Conservation (phyloP, 2,113 vertebrate species). For the Chinchilla lanigera region DNA sequence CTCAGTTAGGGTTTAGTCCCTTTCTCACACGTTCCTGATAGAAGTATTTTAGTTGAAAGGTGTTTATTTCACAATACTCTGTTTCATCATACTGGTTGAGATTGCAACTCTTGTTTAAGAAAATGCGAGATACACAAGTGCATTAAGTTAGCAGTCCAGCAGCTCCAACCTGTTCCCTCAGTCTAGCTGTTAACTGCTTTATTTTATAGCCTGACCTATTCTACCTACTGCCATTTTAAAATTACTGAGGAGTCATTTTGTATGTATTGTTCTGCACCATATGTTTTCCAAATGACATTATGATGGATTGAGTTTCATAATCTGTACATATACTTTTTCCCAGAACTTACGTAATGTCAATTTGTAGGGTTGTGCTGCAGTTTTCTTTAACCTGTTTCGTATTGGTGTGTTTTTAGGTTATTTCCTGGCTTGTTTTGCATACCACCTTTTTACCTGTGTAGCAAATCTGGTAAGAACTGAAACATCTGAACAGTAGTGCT, state of each 20-base stretch:
- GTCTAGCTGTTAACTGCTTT: neutral
- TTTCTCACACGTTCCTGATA: neutral
- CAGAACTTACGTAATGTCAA: neutral
- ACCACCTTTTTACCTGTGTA: neutral
- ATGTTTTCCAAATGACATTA: neutral
- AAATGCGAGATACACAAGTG: neutral
- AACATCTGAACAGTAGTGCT: neutral
- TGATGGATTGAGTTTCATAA: neutral
- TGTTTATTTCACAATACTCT: neutral
- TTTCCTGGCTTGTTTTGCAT: conserved; percentile 9
- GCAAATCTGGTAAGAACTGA: neutral
- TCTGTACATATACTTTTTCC: neutral
- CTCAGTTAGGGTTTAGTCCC: neutral
- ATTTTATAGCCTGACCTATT: neutral
- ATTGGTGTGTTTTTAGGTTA: neutral
- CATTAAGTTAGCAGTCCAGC: neutral
- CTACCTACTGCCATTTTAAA: neutral
- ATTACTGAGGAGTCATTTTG: neutral
- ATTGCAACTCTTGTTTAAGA: neutral
- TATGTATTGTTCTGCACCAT: neutral
- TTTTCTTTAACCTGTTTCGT: neutral
- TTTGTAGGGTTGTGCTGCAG: neutral
- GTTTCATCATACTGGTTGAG: neutral
- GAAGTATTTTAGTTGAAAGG: neutral
- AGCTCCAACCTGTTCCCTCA: neutral